phyloP scores from a whole-genome alignment of 2,113 vertebrate genomes.

The Toxotes chatareus region DNA sequence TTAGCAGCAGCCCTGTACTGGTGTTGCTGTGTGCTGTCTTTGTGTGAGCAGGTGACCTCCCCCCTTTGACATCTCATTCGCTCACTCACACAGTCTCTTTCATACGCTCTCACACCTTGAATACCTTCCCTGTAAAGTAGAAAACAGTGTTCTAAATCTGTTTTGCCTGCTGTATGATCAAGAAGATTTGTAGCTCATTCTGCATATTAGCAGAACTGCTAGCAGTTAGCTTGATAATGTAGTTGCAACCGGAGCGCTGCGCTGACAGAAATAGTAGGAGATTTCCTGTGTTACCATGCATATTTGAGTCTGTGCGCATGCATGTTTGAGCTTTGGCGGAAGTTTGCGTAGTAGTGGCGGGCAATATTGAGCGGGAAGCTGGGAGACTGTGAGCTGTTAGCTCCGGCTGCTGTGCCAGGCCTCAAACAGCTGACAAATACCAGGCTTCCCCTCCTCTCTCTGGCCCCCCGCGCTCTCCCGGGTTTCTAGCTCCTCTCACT shows the following conservation, averaged over 20 bases:
- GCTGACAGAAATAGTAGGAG: constrained; percentile 21
- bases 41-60: constrained; percentile 72
- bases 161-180: background rate
- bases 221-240: background rate
- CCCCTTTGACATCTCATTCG: constrained; percentile 18
- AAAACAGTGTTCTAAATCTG: background rate
- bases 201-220: background rate
- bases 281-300: constrained; percentile 52
- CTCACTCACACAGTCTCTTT: constrained; percentile 31
- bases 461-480: constrained; percentile 7
- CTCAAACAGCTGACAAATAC: constrained; percentile 66
- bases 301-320: constrained; percentile 47
- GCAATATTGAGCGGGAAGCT: constrained; percentile 72
- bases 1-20: constrained; percentile 75
- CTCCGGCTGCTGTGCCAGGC: constrained; percentile 59
- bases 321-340: constrained; percentile 56
- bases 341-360: constrained; percentile 69
- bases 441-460: constrained; percentile 43
- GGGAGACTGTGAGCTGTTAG: constrained; percentile 58
- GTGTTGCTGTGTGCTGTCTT: constrained; percentile 81
- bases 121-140: constrained; percentile 1
- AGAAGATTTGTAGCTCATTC: constrained; percentile 1
- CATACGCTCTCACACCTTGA: constrained; percentile 20
- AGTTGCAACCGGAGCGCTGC: background rate
- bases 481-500: constrained; percentile 29